phyloP scores from a whole-genome alignment of 2,888 invertebrate species.

The Portevinia maculata region DNA sequence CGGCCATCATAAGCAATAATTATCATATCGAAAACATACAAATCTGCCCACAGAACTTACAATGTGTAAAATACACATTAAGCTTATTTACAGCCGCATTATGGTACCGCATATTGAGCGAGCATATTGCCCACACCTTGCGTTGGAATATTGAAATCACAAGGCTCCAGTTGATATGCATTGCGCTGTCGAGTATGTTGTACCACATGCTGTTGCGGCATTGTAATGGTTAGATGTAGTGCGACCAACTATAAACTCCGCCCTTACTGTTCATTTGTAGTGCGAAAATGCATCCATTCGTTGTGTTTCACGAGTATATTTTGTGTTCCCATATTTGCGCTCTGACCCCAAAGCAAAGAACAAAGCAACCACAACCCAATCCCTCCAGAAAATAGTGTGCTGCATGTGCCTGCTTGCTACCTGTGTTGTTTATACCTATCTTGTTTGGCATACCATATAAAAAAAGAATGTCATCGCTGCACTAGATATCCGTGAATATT shows the following conservation, averaged over 20 bases:
- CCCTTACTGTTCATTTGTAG: slow-evolving; percentile 24
- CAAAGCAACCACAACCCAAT: slow-evolving; percentile 63
- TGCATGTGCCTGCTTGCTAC: slow-evolving; percentile 72
- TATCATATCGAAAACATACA: slow-evolving; percentile 67
- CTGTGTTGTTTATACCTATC: slow-evolving; percentile 58
- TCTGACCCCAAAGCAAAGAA: slow-evolving; percentile 26
- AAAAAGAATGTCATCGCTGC: slow-evolving; percentile 13
- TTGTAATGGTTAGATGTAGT: slow-evolving; percentile 62
- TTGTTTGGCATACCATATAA: slow-evolving; percentile 22
- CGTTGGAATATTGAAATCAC: slow-evolving; percentile 46
- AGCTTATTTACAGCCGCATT: slow-evolving; percentile 70
- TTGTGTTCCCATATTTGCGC: slow-evolving; percentile 40
- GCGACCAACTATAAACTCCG: slow-evolving; percentile 41
- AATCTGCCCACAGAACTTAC: slow-evolving; percentile 65
- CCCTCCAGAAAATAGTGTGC: slow-evolving; percentile 54
- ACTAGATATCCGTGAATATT: slow-evolving; percentile 21
- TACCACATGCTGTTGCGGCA: slow-evolving; percentile 56
- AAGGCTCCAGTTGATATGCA: slow-evolving; percentile 42
- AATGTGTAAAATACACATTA: slow-evolving; percentile 71
- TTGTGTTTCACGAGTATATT: slow-evolving; percentile 32
- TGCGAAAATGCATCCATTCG: slow-evolving; percentile 28
- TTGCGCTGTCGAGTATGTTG: slow-evolving; percentile 25
- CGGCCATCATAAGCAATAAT: slow-evolving; percentile 50
- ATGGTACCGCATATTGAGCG: slow-evolving; percentile 69
- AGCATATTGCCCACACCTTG: background rate